Conservation (phyloP, 53 echinoderm and acorn worm genomes). For the Actinopyga echinites region DNA sequence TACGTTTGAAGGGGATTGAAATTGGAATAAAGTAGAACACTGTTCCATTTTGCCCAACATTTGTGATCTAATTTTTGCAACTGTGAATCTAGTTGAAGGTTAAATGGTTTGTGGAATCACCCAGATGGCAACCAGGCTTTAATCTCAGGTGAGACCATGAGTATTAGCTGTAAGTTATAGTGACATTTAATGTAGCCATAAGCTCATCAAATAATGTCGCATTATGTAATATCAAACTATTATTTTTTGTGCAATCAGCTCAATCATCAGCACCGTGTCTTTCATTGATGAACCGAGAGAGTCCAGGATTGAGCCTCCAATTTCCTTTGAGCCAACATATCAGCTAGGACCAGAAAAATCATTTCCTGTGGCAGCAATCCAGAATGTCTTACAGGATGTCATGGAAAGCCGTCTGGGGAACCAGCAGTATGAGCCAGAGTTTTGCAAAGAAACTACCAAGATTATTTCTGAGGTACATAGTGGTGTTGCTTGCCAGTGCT, state of each 20-base stretch:
- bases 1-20: neutral
- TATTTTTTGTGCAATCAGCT: slow-evolving; percentile 26
- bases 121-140: too few species aligned
- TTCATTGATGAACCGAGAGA: slow-evolving; percentile 90
- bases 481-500: too few species aligned
- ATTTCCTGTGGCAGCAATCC: slow-evolving; percentile 83
- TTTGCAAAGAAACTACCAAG: slow-evolving; percentile 95
- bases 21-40: neutral
- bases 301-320: slow-evolving; percentile 65
- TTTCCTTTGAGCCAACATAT: slow-evolving; percentile 87
- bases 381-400: slow-evolving; percentile 76
- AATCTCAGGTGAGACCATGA: too few species aligned
- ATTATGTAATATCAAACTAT: neutral
- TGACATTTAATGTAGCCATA: too few species aligned
- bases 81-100: too few species aligned
- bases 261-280: slow-evolving; percentile 86
- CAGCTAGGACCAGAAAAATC: slow-evolving; percentile 80
- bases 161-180: too few species aligned
- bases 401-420: slow-evolving; percentile 78
- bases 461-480: slow-evolving; percentile 91
- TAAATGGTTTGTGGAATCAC: too few species aligned
- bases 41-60: too few species aligned
- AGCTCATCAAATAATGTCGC: neutral
- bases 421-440: slow-evolving; percentile 88
- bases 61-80: neutral